phyloP scores from a whole-genome alignment of 1,140 invertebrate genomes.

The Drosophila nikananu region DNA sequence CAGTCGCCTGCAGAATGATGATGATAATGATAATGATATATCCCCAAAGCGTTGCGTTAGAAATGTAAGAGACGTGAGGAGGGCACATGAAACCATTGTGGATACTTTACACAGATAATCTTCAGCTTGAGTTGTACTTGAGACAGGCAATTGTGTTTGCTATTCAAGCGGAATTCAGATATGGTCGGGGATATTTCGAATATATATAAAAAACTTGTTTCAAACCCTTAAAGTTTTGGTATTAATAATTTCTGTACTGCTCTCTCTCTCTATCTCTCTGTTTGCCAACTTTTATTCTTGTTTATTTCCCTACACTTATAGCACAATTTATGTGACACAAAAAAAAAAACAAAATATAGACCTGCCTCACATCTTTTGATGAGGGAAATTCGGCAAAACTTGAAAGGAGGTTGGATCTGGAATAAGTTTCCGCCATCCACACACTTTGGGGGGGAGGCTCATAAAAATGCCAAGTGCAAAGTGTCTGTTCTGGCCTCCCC shows the following conservation, averaged over 20 bases:
- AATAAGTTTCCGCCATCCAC: constrained; percentile 8
- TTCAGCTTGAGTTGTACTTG: not conserved
- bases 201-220: too few relatives aligned
- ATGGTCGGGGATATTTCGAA: not conserved
- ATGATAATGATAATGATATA: constrained; percentile 3
- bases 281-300: not conserved
- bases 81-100: not conserved
- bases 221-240: not conserved
- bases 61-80: constrained; percentile 1
- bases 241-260: too few relatives aligned
- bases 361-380: not conserved
- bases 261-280: not conserved
- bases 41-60: not conserved
- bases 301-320: not conserved
- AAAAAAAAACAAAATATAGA: not conserved
- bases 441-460: constrained; percentile 34
- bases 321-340: not conserved
- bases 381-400: constrained; percentile 1
- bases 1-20: not conserved
- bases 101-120: not conserved
- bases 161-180: not conserved
- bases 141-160: not conserved
- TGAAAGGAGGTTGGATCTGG: not conserved
- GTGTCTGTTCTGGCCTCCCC: constrained; percentile 1
- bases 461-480: constrained; percentile 31